Base-by-base conservation (phyloP, 1,140 invertebrate genomes). In the Aporrectodea caliginosa region DNA sequence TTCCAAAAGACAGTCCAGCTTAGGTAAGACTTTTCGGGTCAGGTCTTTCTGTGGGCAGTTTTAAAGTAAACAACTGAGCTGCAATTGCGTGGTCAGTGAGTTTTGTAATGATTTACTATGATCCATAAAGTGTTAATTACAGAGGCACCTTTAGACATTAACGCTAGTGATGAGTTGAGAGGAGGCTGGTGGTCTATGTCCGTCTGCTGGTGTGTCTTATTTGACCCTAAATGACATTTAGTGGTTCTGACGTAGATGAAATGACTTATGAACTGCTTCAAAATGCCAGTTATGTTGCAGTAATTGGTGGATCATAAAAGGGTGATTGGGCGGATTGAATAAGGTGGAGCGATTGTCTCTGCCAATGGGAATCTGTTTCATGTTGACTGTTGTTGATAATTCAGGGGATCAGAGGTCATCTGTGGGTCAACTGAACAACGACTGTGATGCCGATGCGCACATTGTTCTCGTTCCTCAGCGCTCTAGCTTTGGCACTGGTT, bases 391-490 rank as follows among this genome's bases (percentile, higher is more conserved):
- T 91, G 92, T 58, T 58, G 43, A 12, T 58, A 6, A 58, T 6
- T 6, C 22, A 22, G 43, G 43, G 43, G 22, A 22, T 58, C 43
- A 58, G 6, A 58, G 22, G 43, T 58, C 43, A 22, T 58, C 43
- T 12, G 43, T 58, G 58, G 93, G 94, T 84, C 90, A 93, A 58
- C 90, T 95, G 71, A 92, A 93, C 70, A 93, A 93, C 84, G 85
- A 93, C 70, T 93, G 93, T 84, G 86, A 88, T 76, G 94, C 94
- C 85, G 92, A 92, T 85, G 93, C 94, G 86, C 92, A 92, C 27
- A 94, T 95, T 81, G 92, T 94, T 71, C 87, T 95, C 75, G 93
- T 93, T 85, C 94, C 94, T 69, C 93, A 94, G 84, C 90, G 94
- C 6, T 90, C 92, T 69, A 93, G 92, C 85, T 95, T 95, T 90